Conservation (phyloP, 2,888 invertebrate species). For the Tubulanus polymorphus region DNA sequence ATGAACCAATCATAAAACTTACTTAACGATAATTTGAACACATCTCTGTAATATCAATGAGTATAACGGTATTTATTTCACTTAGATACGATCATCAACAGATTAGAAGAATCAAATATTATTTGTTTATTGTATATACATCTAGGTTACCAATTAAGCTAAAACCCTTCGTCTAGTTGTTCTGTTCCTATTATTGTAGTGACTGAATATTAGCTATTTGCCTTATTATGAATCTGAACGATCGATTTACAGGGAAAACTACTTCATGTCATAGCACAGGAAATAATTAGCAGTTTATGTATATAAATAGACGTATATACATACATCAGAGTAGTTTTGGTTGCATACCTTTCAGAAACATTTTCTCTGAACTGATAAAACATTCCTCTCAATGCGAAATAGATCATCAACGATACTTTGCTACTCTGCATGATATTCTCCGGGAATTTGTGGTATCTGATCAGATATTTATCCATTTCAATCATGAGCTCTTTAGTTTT, state of each 20-base stretch:
- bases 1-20: conserved; percentile 46
- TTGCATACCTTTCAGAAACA: conserved; percentile 32
- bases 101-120: too few species aligned
- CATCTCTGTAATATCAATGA: conserved; percentile 29
- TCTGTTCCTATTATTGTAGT: too few species aligned
- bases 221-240: neutral
- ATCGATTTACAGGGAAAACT: too few species aligned
- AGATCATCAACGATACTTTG: conserved; percentile 32
- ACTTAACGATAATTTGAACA: conserved; percentile 32
- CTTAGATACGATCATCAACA: too few species aligned
- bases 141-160: too few species aligned
- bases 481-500: conserved; percentile 31
- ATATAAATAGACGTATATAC: neutral
- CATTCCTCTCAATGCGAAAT: conserved; percentile 33
- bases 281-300: too few species aligned
- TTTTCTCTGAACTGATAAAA: conserved; percentile 29
- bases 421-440: conserved; percentile 39
- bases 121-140: too few species aligned
- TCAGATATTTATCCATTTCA: conserved; percentile 40
- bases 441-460: conserved; percentile 33
- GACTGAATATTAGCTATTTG: too few species aligned
- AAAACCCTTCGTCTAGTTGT: too few species aligned
- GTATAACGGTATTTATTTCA: too few species aligned
- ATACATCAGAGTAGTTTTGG: neutral
- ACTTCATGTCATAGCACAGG: too few species aligned